A percentile compares a stretch with the other conserved stretches of the same genome.
Conservation (phyloP, 2,113 vertebrate species). For the Anhinga anhinga region DNA sequence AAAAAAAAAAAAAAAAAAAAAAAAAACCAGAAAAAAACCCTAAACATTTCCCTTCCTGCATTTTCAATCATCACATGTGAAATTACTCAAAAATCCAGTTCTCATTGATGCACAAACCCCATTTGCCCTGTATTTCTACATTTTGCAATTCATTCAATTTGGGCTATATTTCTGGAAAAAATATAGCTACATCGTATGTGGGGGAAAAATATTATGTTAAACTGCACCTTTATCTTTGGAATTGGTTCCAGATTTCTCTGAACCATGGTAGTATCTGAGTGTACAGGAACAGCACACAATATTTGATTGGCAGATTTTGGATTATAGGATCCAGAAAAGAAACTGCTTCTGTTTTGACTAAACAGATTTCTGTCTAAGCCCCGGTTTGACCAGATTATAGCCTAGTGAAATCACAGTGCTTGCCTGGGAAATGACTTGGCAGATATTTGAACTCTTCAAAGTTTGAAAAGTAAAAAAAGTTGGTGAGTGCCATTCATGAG, state of each 20-base stretch:
- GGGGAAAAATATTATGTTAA: background rate
- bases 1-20: too few relatives aligned
- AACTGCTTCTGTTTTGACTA: background rate
- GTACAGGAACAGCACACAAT: accelerated
- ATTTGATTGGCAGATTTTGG: background rate
- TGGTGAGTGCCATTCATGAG: background rate
- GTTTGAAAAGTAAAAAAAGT: background rate
- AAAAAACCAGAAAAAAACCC: too few relatives aligned
- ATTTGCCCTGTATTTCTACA: background rate
- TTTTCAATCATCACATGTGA: background rate
- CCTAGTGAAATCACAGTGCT: background rate
- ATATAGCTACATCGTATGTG: background rate
- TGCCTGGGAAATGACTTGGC: background rate
- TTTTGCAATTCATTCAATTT: background rate
- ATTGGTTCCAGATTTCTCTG: background rate
- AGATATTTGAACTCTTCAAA: background rate
- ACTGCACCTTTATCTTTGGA: background rate
- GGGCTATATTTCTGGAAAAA: background rate
- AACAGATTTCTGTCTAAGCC: background rate
- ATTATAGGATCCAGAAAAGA: background rate
- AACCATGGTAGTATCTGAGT: background rate
- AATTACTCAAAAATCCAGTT: background rate
- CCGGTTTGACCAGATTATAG: background rate
- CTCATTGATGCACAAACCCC: background rate
- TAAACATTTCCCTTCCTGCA: background rate